Evolutionary conservation across 2,797 vertebrate species (phyloP), one percentile per base, ranked within the genome.

Genomic region (Mormyrops attenuatus): DNA sequence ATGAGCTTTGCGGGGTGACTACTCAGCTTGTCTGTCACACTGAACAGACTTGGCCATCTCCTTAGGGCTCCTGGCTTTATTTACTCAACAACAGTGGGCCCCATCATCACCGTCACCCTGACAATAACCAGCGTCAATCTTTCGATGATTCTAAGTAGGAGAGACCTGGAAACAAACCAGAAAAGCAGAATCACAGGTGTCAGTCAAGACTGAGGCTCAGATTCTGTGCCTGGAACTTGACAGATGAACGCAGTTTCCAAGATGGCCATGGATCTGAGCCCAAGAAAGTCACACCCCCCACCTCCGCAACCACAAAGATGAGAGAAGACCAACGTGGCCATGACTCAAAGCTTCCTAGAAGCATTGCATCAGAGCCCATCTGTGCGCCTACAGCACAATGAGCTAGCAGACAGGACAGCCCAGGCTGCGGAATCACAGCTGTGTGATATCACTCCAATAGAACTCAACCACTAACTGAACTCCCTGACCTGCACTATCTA

Each of bases 261-360:
- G 34, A 57, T 26, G 15, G 34, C 50, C 44, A 2, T 26, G 6
- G 15, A 30, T 53, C 44, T 50, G 80, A 85, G 20, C 26, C n/a
- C 26, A 38, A 22, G 52, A 87, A 47, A 49, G n/a, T 84, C 82
- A 22, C 1, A 38, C 55, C 55, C 38, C 22, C 73, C 38, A 30
- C 13, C 47, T 26, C 41, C 49, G 3, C n/a, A 49, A n/a, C 41
- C 88, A 52, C 69, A 55, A 34, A 53, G 41, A 89, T 20, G 88
- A 57, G 88, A 89, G 90, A 90, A 90, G 91, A 90, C 88, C 91
- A 91, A 50, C 5, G 30, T 85, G 89, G 90, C 44, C 88, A 66
- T 92, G 90, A 91, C 90, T 92, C 90, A 92, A 92, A 90, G 57
- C 86, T 90, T 90, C 88, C 22, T 38, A 85, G 89, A 91, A 90